These are phyloP conservation scores for Mormyrus iriodes DNA, from an alignment of 2,113 vertebrate species.

Conservation along the genomic window DNA sequence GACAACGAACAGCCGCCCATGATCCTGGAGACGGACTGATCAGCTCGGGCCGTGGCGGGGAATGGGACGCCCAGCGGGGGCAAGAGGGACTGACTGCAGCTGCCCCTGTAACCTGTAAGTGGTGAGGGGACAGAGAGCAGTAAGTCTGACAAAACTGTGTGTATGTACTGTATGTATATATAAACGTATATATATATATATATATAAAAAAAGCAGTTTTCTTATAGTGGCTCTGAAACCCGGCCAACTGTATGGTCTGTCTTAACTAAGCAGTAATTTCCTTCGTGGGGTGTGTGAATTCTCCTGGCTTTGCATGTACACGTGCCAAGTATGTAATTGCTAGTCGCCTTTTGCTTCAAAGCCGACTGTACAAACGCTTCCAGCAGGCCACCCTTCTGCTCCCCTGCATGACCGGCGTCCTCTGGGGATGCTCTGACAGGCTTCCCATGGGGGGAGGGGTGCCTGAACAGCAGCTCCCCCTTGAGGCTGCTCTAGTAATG, in stretches of 20 bases:
- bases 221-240: slow-evolving; percentile 27
- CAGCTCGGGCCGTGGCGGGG: slow-evolving; percentile 42
- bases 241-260: slow-evolving; percentile 52
- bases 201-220: slow-evolving; percentile 26
- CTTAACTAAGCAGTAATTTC: neutral
- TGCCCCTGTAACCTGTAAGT: slow-evolving; percentile 75
- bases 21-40: slow-evolving; percentile 86
- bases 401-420: neutral
- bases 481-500: neutral
- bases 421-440: neutral
- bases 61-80: slow-evolving; percentile 57
- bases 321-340: slow-evolving; percentile 72
- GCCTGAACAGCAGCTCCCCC: neutral
- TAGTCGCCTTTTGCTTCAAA: slow-evolving; percentile 21
- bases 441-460: neutral
- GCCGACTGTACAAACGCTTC: slow-evolving; percentile 32
- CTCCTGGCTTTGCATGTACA: slow-evolving; percentile 85
- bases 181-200: slow-evolving; percentile 38
- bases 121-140: slow-evolving; percentile 57
- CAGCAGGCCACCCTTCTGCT: slow-evolving; percentile 12
- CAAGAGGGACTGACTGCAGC: slow-evolving; percentile 64
- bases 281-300: neutral
- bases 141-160: slow-evolving; percentile 54
- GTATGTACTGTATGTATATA: slow-evolving; percentile 54
- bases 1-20: slow-evolving; percentile 97